Evolutionary conservation across 2,113 vertebrate genomes (phyloP), one percentile per base, ranked within the genome.

Genomic region (Pseudorectes ferrugineus): DNA sequence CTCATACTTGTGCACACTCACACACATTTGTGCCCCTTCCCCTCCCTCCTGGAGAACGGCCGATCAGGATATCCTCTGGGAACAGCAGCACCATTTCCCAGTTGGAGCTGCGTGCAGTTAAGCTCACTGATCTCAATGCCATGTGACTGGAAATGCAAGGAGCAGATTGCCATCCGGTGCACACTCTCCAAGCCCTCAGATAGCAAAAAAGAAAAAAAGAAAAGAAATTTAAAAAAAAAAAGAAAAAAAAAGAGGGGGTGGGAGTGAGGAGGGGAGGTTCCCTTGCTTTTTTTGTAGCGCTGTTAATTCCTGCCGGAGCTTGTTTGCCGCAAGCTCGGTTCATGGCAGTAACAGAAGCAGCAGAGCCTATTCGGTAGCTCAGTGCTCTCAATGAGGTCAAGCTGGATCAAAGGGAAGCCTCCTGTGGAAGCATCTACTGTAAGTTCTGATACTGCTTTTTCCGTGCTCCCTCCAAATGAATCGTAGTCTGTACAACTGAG

Each of bases 381-480:
- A 59, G 72, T 88, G 93, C 71, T 94, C 91, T 97, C 97, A 89
- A 97, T 97, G 98, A 98, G 97, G 96, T 97, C 97, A 96, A 97
- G 98, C 92, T 97, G 95, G 83, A 97, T 97, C 96, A 97, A 97
- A 96, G 96, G 97, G 86, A 96, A 97, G 81, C 90, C 96, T 82
- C 96, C 94, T 36, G 77, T 96, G 45, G 55, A 97, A 85, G 92
- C 97, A 31, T 92, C 97, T 90, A 49, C 95, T 68, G 97, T 98
- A 97, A 98, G 98, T 95, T 88, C 46, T 70, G 46, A 52, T 72
- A 18, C 48, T 31, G 45, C 55, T 54, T 79, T 62, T 88, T 75
- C 49, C 12, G 7, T 11, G 8, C 40, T 77, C 35, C 54, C 48
- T 82, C 43, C 36, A 36, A 28, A 29, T 22, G 48, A 49, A 33